Evolutionary conservation across 2,888 invertebrate genomes (phyloP), one percentile per base, ranked within the genome.

Genomic region (Agonopterix heracliana): DNA sequence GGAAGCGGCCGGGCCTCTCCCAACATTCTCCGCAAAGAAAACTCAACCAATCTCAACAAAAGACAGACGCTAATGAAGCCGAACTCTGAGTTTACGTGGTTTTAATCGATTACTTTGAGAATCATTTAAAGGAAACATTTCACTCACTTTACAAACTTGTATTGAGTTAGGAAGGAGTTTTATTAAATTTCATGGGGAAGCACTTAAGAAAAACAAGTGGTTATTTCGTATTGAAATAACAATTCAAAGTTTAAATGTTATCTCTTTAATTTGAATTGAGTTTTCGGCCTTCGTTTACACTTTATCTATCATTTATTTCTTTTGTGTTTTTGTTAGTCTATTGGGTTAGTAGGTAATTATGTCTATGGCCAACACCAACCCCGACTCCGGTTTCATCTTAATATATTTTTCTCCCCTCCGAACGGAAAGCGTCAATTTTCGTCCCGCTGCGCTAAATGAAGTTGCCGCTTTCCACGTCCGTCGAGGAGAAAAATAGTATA

Each of bases 11-110:
- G 38, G 1, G 38, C 10, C 10, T 3, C 10, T 9, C 3, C 3
- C 38, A 38, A n/a, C 10, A 38, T 38, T 38, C 38, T 38, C 38
- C 3, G 10, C 38, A 38, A 38, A 38, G 38, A 38, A 38, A 67
- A 65, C 64, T 67, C 54, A 54, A 56, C 51, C 50, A 55, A 69
- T 72, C 64, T 74, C 71, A 60, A 63, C 72, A 67, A 71, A 73
- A 74, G 77, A 71, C 67, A 71, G 71, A 68, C 74, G 67, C 63
- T 80, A 78, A 80, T 77, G 77, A 77, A 78, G 70, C 66, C 57
- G 64, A 72, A 73, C 66, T 76, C 71, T 56, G 56, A 63, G 60
- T 67, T 71, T 63, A 50, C 63, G 68, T 63, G 67, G 68, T 67
- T 69, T 62, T 69, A 67, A 72, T 74, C 70, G 68, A 69, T 68